A percentile compares a stretch with the other conserved stretches of the same genome.
Evolutionary conservation across 2,113 vertebrate species (phyloP).

Genomic region (Rhinoptilus africanus): DNA sequence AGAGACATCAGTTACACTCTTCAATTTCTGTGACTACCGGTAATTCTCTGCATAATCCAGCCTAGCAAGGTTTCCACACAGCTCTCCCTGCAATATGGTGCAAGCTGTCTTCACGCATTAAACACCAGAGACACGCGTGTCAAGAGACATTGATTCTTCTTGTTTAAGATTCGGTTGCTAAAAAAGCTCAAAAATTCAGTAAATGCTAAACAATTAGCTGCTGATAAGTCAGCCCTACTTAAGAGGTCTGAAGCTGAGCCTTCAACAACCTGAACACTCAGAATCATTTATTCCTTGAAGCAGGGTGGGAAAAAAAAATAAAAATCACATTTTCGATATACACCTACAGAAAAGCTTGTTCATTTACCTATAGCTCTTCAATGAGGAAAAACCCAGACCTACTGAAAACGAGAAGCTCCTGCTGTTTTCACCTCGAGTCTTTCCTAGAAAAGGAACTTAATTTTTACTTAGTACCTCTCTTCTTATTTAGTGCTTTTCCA

Average conservation of each 20-base stretch:
- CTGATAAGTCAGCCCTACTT: neutral
- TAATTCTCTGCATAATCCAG: conserved; percentile 13
- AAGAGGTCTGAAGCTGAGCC: neutral
- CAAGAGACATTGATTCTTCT: neutral
- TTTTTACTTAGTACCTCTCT: neutral
- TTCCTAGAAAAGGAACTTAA: neutral
- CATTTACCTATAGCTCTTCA: neutral
- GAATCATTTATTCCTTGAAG: neutral
- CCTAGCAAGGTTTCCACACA: neutral
- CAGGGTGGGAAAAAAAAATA: neutral
- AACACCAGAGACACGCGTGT: neutral
- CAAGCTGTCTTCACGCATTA: neutral
- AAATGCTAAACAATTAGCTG: neutral
- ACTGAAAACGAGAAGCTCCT: neutral
- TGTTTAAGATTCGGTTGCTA: neutral
- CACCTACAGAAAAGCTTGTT: neutral
- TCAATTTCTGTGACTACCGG: conserved; percentile 14
- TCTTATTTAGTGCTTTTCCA: neutral
- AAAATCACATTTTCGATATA: neutral
- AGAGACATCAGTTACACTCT: conserved; percentile 17
- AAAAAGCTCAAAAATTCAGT: neutral
- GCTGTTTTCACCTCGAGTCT: neutral
- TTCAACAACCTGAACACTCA: neutral
- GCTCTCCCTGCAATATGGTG: neutral
- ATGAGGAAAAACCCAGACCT: neutral